These are phyloP conservation scores for Neostethus bicornis DNA, from an alignment of 2,797 vertebrate genomes.

Conservation along the genomic window DNA sequence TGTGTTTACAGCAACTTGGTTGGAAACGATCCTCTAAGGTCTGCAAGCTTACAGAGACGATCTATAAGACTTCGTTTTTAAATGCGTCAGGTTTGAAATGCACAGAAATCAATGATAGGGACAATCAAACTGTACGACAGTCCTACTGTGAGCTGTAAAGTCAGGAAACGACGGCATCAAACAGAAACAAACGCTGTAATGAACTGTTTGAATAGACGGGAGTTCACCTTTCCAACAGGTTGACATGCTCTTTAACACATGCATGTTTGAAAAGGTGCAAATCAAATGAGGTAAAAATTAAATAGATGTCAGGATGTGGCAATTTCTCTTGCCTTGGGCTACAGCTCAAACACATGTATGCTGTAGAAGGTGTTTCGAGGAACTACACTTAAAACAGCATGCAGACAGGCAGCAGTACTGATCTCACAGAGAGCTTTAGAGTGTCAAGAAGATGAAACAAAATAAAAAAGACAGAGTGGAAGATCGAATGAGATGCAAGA, in stretches of 20 bases:
- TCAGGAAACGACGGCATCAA: constrained; percentile 4
- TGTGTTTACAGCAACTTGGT: constrained; percentile 46
- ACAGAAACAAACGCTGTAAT: not conserved
- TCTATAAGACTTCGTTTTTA: constrained; percentile 28
- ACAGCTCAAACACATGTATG: constrained; percentile 11
- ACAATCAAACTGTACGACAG: not conserved
- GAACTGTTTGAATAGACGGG: not conserved
- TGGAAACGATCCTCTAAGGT: constrained; percentile 42
- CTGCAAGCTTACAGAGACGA: constrained; percentile 31
- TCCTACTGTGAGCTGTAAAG: not conserved
- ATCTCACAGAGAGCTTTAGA: constrained; percentile 41
- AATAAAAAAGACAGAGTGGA: constrained; percentile 23
- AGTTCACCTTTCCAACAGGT: not conserved
- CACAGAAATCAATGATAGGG: constrained; percentile 24
- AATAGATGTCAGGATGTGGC: constrained; percentile 4
- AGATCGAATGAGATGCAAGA: constrained; percentile 26
- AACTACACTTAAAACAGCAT: constrained; percentile 24
- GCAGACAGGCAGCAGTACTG: constrained; percentile 38
- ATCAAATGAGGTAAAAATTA: not conserved
- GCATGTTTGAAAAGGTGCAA: not conserved
- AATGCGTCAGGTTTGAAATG: constrained; percentile 19
- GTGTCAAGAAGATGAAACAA: constrained; percentile 37
- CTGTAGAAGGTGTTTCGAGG: constrained; percentile 6
- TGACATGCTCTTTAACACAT: not conserved
- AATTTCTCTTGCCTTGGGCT: constrained; percentile 2